Percentiles rank a stretch among this genome's conserved stretches.
Conservation (phyloP, 1,140 invertebrate species). For the Pseudomyrmex sp. region DNA sequence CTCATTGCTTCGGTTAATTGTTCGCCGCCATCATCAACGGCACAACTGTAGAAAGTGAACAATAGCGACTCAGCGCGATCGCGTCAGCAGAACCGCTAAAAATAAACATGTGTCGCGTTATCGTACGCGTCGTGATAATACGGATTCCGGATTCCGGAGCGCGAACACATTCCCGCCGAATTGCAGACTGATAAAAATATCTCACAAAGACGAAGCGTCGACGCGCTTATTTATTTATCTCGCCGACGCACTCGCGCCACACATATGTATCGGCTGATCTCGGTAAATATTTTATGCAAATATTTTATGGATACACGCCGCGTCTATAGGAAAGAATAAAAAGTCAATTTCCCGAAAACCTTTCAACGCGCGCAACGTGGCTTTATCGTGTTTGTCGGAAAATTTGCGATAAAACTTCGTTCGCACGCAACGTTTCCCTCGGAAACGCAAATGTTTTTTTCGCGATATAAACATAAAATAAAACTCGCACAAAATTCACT, state of each 20-base stretch:
- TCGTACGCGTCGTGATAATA: constrained; percentile 51
- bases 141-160: constrained; percentile 25
- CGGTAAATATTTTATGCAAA: constrained; percentile 43
- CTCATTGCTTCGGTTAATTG: background rate
- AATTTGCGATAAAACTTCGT: constrained; percentile 24
- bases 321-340: constrained; percentile 25
- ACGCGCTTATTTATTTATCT: constrained; percentile 45
- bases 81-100: constrained; percentile 50
- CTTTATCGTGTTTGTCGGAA: constrained; percentile 33
- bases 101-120: constrained; percentile 59
- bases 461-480: background rate
- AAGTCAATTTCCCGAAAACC: constrained; percentile 40
- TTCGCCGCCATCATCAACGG: background rate
- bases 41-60: constrained; percentile 20
- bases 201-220: background rate
- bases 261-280: background rate
- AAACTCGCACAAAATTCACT: no score
- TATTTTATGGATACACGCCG: background rate
- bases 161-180: constrained; percentile 54
- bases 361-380: background rate
- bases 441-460: background rate
- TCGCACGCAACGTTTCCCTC: background rate
- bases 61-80: constrained; percentile 7
- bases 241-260: background rate
- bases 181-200: constrained; percentile 68